Percentiles rank a stretch among this genome's conserved stretches.
Evolutionary conservation across 2,113 vertebrate species (phyloP).

Genomic region (Etia nguti): DNA sequence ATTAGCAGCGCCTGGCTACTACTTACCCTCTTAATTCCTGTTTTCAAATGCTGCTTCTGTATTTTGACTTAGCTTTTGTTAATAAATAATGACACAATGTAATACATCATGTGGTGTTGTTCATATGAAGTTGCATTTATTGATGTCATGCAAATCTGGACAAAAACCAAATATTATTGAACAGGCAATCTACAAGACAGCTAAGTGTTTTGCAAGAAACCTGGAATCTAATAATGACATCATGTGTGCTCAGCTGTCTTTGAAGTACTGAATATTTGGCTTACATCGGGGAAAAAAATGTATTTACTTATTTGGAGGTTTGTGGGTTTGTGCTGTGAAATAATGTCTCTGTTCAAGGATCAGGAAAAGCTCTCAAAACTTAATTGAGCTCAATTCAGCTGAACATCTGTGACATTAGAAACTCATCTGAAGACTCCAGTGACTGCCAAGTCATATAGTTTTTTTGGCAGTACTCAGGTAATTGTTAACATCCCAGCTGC

Average conservation of each 20-base stretch:
- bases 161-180: not conserved
- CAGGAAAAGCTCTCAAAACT: not conserved
- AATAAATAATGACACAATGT: not conserved
- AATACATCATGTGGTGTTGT: not conserved
- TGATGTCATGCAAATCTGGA: not conserved
- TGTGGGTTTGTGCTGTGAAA: not conserved
- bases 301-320: not conserved
- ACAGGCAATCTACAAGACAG: not conserved
- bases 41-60: not conserved
- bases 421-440: not conserved
- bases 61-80: not conserved
- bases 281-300: not conserved
- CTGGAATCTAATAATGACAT: not conserved
- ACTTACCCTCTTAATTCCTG: not conserved
- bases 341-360: not conserved
- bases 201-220: not conserved
- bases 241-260: not conserved
- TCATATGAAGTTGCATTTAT: not conserved
- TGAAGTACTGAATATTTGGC: not conserved
- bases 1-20: not conserved
- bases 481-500: conserved; percentile 20
- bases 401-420: conserved; percentile 11
- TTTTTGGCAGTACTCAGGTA: conserved; percentile 9
- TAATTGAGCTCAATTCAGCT: conserved; percentile 2
- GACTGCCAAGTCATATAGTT: not conserved